Percentiles rank a stretch among this genome's conserved stretches.
phyloP scores from a whole-genome alignment of 2,797 vertebrate genomes.

The Hypotaenidia okinawae region DNA sequence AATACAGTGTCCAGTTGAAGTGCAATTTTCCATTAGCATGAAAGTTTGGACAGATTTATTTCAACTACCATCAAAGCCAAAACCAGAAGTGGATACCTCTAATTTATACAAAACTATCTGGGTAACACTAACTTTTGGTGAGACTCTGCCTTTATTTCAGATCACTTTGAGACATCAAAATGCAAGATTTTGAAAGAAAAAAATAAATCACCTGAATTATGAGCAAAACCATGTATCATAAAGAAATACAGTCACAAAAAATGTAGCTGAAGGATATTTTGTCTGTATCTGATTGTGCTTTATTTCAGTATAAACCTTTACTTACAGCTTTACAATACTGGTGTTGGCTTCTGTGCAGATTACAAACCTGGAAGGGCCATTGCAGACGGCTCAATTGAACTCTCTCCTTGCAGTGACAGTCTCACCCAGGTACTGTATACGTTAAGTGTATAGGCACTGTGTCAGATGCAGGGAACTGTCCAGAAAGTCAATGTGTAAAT shows the following conservation, averaged over 20 bases:
- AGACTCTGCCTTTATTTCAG: neutral
- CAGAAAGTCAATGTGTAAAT: neutral
- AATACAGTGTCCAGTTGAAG: neutral
- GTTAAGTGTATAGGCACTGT: neutral
- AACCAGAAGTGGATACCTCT: neutral
- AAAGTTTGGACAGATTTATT: neutral
- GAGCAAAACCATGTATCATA: neutral
- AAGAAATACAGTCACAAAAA: neutral
- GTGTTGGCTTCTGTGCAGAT: conserved; percentile 84
- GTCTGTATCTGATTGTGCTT: neutral
- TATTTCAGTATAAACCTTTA: conserved; percentile 55
- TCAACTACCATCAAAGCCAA: neutral
- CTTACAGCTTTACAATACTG: conserved; percentile 87
- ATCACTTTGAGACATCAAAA: neutral
- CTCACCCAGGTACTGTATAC: conserved; percentile 80
- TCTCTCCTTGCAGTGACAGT: conserved; percentile 84
- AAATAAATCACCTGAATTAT: neutral
- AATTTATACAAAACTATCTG: neutral
- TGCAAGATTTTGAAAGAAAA: neutral
- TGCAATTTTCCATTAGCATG: neutral
- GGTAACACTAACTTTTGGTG: neutral
- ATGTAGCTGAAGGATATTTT: neutral
- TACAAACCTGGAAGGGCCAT: conserved; percentile 59
- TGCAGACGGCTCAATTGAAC: conserved; percentile 68
- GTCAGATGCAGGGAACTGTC: neutral